These are phyloP conservation scores for Anthrax anthrax DNA, from an alignment of 2,888 invertebrate genomes.

Conservation along the genomic window DNA sequence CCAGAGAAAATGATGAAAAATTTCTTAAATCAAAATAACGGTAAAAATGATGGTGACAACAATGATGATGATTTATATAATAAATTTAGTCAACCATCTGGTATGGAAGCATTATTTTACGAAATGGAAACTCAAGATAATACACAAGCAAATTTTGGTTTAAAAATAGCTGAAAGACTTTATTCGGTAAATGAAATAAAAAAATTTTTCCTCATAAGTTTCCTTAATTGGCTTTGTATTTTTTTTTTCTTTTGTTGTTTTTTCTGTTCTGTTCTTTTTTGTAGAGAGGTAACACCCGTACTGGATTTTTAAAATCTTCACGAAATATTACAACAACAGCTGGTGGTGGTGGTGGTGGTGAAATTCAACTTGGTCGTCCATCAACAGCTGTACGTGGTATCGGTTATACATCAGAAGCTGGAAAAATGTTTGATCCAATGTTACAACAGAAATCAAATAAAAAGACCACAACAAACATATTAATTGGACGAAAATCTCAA, in stretches of 20 bases:
- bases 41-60: too few relatives aligned
- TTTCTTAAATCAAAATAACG: too few relatives aligned
- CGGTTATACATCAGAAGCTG: slow-evolving; percentile 73
- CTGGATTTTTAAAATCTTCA: neutral
- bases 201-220: too few relatives aligned
- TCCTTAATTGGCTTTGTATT: too few relatives aligned
- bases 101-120: slow-evolving; percentile 1
- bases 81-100: slow-evolving; percentile 2
- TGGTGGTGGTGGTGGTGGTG: slow-evolving; percentile 20
- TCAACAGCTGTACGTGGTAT: slow-evolving; percentile 96
- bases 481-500: slow-evolving; percentile 46
- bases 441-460: slow-evolving; percentile 44
- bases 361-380: slow-evolving; percentile 47
- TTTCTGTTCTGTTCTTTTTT: too few relatives aligned
- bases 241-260: too few relatives aligned
- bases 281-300: slow-evolving; percentile 2
- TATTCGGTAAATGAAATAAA: neutral
- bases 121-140: neutral
- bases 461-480: slow-evolving; percentile 34
- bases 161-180: neutral
- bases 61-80: slow-evolving; percentile 2
- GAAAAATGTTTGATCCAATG: slow-evolving; percentile 58
- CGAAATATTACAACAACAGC: slow-evolving; percentile 17
- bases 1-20: too few relatives aligned
- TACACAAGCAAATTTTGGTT: neutral